Conservation (phyloP, 1,140 invertebrate genomes). For the Sitodiplosis mosellana region DNA sequence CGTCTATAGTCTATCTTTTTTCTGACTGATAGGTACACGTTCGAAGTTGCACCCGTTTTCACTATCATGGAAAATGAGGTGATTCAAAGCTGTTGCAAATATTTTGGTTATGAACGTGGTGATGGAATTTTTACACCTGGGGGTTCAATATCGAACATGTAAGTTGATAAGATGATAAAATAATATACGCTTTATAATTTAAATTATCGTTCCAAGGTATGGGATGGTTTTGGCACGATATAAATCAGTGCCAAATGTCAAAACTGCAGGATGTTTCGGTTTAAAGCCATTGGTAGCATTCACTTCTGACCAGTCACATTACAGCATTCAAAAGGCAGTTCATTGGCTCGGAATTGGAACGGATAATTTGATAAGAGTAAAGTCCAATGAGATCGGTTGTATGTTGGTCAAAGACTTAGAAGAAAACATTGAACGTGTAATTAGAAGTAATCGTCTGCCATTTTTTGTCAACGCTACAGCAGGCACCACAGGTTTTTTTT, state of each 20-base stretch:
- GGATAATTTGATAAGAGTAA: slow-evolving; percentile 47
- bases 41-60: slow-evolving; percentile 58
- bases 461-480: slow-evolving; percentile 55
- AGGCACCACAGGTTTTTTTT: slow-evolving; percentile 36
- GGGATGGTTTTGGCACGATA: slow-evolving; percentile 63
- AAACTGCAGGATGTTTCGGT: slow-evolving; percentile 41
- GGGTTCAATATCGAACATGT: slow-evolving; percentile 74
- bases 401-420: slow-evolving; percentile 42
- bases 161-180: slow-evolving; percentile 5
- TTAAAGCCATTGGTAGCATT: slow-evolving; percentile 43
- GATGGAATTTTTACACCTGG: slow-evolving; percentile 65
- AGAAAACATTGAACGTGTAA: slow-evolving; percentile 28
- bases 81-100: slow-evolving; percentile 34
- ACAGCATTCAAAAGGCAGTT: slow-evolving; percentile 63
- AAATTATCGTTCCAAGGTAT: slow-evolving; percentile 26
- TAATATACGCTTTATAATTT: neutral
- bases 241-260: slow-evolving; percentile 49
- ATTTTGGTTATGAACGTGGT: slow-evolving; percentile 43
- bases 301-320: slow-evolving; percentile 67
- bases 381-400: slow-evolving; percentile 42
- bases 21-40: slow-evolving; percentile 41
- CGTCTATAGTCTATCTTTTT: neutral
- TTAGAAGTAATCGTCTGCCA: slow-evolving; percentile 30
- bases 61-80: slow-evolving; percentile 48
- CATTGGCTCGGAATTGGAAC: slow-evolving; percentile 68